Base-by-base conservation (phyloP, 2,888 invertebrate genomes). In the Galerucella pusilla region DNA sequence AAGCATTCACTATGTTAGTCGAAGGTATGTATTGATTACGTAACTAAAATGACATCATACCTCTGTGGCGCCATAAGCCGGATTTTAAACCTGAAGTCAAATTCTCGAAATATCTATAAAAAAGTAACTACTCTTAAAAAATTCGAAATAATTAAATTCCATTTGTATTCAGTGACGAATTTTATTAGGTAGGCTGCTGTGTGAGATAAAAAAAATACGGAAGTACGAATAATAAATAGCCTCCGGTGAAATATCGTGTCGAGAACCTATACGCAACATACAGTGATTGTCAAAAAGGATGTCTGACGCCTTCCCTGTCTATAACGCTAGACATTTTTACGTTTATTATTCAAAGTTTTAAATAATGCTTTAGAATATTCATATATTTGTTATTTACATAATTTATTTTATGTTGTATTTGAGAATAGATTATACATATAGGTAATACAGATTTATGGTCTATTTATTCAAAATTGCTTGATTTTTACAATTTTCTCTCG, bases 61-160 rank as follows among this genome's bases (percentile, higher is more conserved):
- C 25, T 59, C 25, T 63, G 16, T 71, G 77, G 77, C 77, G 77
- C 77, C 77, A 77, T 42, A 28, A 75, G 65, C 77, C 75, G 77
- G 77, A 77, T 74, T 71, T 74, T 45, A 35, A 69, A 74, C 73
- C 68, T 59, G 74, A 74, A n/a, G 7, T 71, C 74, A 61, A 67
- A 74, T 74, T 67, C 71, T 59, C 57, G 54, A 70, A 74, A 70
- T 65, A 45, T 25, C 54, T 42, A 64, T 16, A 71, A 71, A 71
- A 69, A 69, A 57, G 10, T 46, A 66, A 14, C 49, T 57, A 45
- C 60, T 69, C 12, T 60, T 35, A 42, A 68, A 46, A 66, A 69
- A 69, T 60, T n/a, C 60, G 61, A 28, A 69, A 69, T 69, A 61
- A 52, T 49, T 61, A 57, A 61, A 69, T 57, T 61, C 61, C 57